Evolutionary conservation across 2,113 vertebrate species (phyloP).

Genomic region (Psittacula cyanocephala): DNA sequence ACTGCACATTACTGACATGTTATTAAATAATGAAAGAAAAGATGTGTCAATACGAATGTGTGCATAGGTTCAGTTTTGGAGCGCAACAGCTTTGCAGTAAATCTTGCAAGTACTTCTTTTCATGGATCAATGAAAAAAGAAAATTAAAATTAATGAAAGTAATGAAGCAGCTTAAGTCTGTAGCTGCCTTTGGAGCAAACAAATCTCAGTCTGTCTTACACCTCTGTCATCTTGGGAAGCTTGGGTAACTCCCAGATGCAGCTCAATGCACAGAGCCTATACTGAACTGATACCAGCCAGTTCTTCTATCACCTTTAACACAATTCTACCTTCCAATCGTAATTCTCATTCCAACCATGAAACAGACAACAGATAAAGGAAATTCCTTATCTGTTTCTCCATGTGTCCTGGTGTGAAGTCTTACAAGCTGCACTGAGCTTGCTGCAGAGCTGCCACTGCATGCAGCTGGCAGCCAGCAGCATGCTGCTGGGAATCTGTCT

Average conservation of each 20-base stretch:
- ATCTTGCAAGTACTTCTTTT: neutral
- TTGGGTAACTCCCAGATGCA: neutral
- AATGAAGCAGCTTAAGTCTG: neutral
- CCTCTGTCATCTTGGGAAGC: neutral
- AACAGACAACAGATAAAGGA: neutral
- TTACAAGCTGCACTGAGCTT: neutral
- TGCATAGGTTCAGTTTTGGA: neutral
- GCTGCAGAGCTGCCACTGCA: neutral
- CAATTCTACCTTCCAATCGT: neutral
- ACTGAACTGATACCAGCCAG: neutral
- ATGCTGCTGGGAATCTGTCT: neutral
- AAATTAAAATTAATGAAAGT: neutral
- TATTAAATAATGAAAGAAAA: neutral
- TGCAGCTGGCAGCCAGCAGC: neutral
- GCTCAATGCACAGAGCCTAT: neutral
- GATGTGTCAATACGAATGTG: neutral
- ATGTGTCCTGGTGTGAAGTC: rapidly evolving
- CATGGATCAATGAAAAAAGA: neutral
- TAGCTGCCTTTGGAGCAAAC: neutral
- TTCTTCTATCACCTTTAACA: neutral
- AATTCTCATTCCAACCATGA: neutral
- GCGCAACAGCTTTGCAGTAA: neutral
- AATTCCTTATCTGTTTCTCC: neutral
- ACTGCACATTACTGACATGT: neutral
- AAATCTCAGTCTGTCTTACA: neutral